Base-by-base conservation (phyloP, 2,113 vertebrate species). In the Dunckerocampus dactyliophorus region DNA sequence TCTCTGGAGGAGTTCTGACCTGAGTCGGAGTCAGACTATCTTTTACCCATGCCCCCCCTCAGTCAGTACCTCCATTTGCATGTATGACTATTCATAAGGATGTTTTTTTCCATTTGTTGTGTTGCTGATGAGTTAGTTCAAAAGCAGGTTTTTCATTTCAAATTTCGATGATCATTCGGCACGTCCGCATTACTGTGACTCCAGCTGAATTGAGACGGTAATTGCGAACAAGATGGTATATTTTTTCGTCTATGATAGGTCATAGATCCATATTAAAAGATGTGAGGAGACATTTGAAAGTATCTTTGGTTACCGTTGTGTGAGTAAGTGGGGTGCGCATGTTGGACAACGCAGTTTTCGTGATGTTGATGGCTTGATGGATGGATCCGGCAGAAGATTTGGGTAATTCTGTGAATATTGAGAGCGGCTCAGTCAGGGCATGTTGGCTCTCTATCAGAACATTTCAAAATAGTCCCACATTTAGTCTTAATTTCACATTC, bases 1-100 rank as follows among this genome's bases (percentile, higher is more conserved):
- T 72, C 59, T 74, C 59, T 10, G 62, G 71, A 77, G 67, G 76
- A 77, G 67, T 68, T 50, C 67, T 81, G 81, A 84, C 82, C 82
- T 22, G 72, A 77, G 52, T 51, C 20, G 56, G 69, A 71, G 67
- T 77, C 80, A 56, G 72, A 79, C 84, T 65, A 54, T 73, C 71
- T 71, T 31, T 64, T 76, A 59, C 53, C 65, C 64, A 15, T 0
- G 50, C 31, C 71, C 62, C 65, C 68, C 0, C n/a, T 8, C 47
- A 65, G 56, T 75, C 74, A 37, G 39, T 2, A 53, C 58, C 60
- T 28, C 53, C 66, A 81, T 82, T 78, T 74, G 68, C 74, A 59
- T 50, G 8, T 19, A 56, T 84, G 76, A 81, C 80, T 82, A 85
- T 85, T 84, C 47, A 77, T 62, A 16, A 69, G 60, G 31, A 8